Evolutionary conservation across 2,888 invertebrate genomes (phyloP), one percentile per base, ranked within the genome.

Genomic region (Pyrochroa serraticornis): DNA sequence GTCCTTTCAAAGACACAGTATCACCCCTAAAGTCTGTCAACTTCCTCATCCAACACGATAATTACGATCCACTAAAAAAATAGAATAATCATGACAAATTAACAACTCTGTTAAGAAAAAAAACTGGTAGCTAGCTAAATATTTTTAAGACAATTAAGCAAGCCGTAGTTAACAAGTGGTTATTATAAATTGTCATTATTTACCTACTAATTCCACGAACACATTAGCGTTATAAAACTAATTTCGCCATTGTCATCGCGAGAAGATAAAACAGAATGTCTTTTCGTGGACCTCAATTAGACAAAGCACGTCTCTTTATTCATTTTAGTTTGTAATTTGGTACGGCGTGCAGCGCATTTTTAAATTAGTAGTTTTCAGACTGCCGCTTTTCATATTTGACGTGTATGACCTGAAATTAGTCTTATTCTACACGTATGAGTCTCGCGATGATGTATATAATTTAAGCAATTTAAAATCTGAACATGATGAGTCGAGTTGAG

Each of bases 361-460:
- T 44, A 64, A 64, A 64, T 64, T 58, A 64, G 31, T 43, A 53
- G 53, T 64, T 58, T 60, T 55, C 64, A 59, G 54, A 37, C 43
- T 47, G 42, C 43, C 41, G 51, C 58, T 60, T 55, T 56, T 60
- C 60, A 59, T 52, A 58, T 60, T 57, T 61, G 58, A 60, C 58
- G 58, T 54, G 35, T 43, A 52, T 46, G 46, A 48, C 43, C 51
- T 33, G 52, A 48, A 58, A 58, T 58, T 52, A 58, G 43, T 32
- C 43, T 32, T 38, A 57, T 57, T 46, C 37, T 35, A 37, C 22
- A 33, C 56, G 31, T 45, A 50, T 49, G 49, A 49, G 13, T 32
- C 49, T 39, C 13, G 48, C 48, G 39, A 48, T 48, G 39, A 48
- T 39, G 39, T 50, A 43, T 51, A 51, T 51, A 51, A 51, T 51